Percentiles rank a stretch among this genome's conserved stretches.
These are phyloP conservation scores for Gymnocypris eckloni DNA, from an alignment of 2,797 vertebrate genomes.

Conservation along the genomic window DNA sequence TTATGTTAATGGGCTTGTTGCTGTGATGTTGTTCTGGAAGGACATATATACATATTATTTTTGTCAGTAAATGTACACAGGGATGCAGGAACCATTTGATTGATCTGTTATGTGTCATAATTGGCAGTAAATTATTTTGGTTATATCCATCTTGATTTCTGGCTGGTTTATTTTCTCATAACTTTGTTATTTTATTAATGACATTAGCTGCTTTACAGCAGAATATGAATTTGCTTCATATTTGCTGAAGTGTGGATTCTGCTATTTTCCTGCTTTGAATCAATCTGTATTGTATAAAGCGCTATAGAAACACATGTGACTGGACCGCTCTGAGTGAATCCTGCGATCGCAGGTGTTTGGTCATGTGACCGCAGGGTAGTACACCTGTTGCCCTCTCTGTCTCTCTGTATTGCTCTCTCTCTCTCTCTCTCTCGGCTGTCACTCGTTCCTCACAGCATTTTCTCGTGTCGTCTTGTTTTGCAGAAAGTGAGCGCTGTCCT, in stretches of 20 bases:
- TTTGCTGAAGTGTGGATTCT: neutral
- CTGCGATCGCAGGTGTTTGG: neutral
- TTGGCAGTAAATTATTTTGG: neutral
- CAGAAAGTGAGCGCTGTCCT: conserved; percentile 49
- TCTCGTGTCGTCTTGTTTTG: conserved; percentile 38
- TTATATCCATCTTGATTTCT: neutral
- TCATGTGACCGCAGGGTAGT: neutral
- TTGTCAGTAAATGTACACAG: neutral
- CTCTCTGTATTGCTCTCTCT: too few relatives aligned
- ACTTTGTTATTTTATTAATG: neutral
- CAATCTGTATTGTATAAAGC: neutral
- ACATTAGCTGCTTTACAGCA: neutral
- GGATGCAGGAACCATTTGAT: neutral
- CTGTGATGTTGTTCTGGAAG: neutral
- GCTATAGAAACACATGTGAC: neutral
- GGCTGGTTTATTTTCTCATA: neutral
- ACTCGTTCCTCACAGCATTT: neutral
- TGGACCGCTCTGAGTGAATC: neutral
- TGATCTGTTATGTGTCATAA: neutral
- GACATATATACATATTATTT: neutral
- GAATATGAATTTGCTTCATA: neutral
- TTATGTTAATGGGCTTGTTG: neutral
- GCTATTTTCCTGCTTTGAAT: neutral
- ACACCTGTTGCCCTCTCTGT: neutral
- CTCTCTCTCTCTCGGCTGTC: neutral